Percentiles rank a stretch among this genome's conserved stretches.
phyloP scores from a whole-genome alignment of 1,140 invertebrate species.

The Lepidurus couesii region DNA sequence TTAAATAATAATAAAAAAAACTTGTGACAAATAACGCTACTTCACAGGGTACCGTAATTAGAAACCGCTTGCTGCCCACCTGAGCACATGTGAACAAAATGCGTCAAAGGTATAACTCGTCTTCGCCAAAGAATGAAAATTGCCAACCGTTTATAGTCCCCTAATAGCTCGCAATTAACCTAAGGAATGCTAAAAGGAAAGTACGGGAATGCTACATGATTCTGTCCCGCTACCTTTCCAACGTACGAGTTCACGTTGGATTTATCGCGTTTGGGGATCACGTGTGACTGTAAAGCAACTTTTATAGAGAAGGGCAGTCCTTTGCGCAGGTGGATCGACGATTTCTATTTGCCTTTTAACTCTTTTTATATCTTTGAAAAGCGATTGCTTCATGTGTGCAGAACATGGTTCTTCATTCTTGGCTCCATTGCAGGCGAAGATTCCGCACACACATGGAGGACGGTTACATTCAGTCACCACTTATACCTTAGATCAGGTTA shows the following conservation, averaged over 20 bases:
- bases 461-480: no score
- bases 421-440: no score
- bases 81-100: neutral
- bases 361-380: neutral
- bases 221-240: neutral
- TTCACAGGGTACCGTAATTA: neutral
- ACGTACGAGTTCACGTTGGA: neutral
- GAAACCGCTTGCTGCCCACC: neutral
- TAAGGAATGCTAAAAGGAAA: neutral
- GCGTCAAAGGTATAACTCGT: neutral
- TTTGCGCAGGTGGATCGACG: neutral
- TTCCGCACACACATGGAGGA: no score
- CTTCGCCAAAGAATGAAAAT: neutral
- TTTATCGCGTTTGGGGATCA: constrained; percentile 5
- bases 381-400: no score
- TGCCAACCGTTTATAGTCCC: no score
- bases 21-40: neutral
- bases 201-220: neutral
- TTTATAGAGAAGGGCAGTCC: neutral
- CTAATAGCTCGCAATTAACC: constrained; percentile 6
- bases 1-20: neutral
- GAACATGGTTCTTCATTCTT: no score
- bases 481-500: no score
- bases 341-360: neutral
- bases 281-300: neutral